phyloP scores from a whole-genome alignment of 2,888 invertebrate species.

The Cephus runcator region DNA sequence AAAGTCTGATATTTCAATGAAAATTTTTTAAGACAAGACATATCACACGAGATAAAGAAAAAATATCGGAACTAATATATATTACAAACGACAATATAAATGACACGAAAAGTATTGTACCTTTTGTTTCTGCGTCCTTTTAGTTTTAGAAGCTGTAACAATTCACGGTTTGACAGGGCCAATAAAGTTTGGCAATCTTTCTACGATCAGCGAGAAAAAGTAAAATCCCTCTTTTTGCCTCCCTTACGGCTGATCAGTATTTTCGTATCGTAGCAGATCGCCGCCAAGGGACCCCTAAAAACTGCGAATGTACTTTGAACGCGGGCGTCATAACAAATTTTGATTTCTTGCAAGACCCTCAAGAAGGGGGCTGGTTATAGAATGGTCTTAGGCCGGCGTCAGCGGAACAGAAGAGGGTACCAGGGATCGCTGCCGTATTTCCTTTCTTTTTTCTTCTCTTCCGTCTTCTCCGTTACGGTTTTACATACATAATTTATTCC shows the following conservation, averaged over 20 bases:
- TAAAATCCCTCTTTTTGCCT: background rate
- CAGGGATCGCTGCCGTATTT: background rate
- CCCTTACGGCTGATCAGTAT: conserved; percentile 12
- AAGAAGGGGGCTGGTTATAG: background rate
- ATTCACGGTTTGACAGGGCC: background rate
- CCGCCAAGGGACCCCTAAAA: conserved; percentile 20
- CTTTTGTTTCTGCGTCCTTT: no score
- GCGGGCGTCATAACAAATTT: conserved; percentile 19
- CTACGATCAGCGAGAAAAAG: conserved; percentile 20
- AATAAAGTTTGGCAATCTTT: conserved; percentile 22
- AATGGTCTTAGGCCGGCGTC: background rate
- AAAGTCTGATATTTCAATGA: no score
- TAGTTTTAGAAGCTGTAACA: background rate
- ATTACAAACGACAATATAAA: no score
- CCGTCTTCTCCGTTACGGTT: background rate
- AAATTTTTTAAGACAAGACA: no score
- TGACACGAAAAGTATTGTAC: no score
- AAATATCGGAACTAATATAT: no score
- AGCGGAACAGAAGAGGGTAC: background rate
- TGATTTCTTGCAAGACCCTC: conserved; percentile 15
- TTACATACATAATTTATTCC: conserved; percentile 1
- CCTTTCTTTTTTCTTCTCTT: background rate
- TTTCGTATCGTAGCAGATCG: conserved; percentile 16
- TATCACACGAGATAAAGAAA: no score
- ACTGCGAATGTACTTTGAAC: conserved; percentile 9